Evolutionary conservation across 2,113 vertebrate genomes (phyloP).

Genomic region (Eurypyga helias): DNA sequence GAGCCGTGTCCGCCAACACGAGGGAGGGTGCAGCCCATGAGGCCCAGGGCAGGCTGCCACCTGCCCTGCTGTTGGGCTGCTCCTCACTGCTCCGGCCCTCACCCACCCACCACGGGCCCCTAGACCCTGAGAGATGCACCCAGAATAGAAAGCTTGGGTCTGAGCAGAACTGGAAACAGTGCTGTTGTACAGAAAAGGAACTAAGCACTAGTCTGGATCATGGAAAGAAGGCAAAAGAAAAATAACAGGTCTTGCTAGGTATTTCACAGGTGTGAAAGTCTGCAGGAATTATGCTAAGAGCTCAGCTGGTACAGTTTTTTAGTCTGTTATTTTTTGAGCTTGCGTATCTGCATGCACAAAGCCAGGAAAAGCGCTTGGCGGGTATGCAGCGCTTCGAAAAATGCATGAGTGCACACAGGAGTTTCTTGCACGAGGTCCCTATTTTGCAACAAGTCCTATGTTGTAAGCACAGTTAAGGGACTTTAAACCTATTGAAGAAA

Average conservation of each 20-base stretch:
- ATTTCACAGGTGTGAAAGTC: neutral
- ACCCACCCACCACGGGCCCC: too few relatives aligned
- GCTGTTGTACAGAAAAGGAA: neutral
- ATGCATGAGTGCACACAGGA: fast-evolving
- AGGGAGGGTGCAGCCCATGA: neutral
- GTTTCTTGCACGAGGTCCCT: fast-evolving
- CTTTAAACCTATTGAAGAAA: neutral
- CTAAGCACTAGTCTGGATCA: fast-evolving
- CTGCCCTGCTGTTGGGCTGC: neutral
- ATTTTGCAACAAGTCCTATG: neutral
- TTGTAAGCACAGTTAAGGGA: neutral
- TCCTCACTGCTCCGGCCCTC: too few relatives aligned
- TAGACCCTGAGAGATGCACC: fast-evolving
- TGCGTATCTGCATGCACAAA: neutral
- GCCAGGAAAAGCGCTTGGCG: fast-evolving
- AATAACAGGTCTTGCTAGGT: neutral
- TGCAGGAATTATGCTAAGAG: neutral
- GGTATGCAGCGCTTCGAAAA: fast-evolving
- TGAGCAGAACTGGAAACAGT: neutral
- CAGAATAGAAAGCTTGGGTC: neutral
- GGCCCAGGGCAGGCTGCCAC: neutral
- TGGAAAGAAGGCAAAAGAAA: neutral
- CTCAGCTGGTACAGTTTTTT: neutral
- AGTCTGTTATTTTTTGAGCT: neutral
- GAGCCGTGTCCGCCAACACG: neutral